Evolutionary conservation across 2,113 vertebrate genomes (phyloP).

Genomic region (Scomber scombrus): DNA sequence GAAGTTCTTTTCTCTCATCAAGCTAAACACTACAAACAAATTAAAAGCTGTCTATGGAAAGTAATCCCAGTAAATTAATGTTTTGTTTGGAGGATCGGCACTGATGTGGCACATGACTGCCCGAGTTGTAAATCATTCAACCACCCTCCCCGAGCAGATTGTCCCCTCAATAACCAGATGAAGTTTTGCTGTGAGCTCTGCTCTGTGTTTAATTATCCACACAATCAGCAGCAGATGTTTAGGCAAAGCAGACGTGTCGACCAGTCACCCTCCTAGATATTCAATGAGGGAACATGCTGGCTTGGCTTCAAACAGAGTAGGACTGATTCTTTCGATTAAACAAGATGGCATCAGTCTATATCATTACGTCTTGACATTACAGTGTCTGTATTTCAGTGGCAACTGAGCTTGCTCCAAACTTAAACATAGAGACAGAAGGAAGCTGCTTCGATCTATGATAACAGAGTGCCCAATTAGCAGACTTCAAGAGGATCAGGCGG

Average conservation of each 20-base stretch:
- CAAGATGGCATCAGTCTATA: not conserved
- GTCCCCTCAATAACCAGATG: slow-evolving; percentile 45
- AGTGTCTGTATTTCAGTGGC: not conserved
- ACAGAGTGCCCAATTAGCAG: slow-evolving; percentile 17
- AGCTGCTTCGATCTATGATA: slow-evolving; percentile 1
- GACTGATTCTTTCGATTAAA: slow-evolving; percentile 24
- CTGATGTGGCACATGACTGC: slow-evolving; percentile 36
- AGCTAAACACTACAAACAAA: slow-evolving; percentile 48
- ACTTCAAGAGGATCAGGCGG: not conserved
- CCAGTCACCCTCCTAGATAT: slow-evolving; percentile 22
- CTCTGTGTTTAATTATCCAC: slow-evolving; percentile 68
- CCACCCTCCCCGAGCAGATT: slow-evolving; percentile 39
- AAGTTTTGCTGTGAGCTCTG: slow-evolving; percentile 45
- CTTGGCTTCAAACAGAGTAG: slow-evolving; percentile 1
- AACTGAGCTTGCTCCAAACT: not conserved
- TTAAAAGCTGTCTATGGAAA: slow-evolving; percentile 43
- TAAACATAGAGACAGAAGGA: not conserved
- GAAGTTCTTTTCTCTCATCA: slow-evolving; percentile 23
- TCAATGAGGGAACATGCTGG: slow-evolving; percentile 1
- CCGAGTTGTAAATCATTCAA: slow-evolving; percentile 59
- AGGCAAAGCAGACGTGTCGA: slow-evolving; percentile 16
- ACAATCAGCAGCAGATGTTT: slow-evolving; percentile 72
- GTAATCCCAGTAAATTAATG: slow-evolving; percentile 32
- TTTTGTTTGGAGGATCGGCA: slow-evolving; percentile 29
- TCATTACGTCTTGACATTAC: slow-evolving; percentile 2